Base-by-base conservation (phyloP, 2,888 invertebrate genomes). In the Cryptophagus acutangulus region DNA sequence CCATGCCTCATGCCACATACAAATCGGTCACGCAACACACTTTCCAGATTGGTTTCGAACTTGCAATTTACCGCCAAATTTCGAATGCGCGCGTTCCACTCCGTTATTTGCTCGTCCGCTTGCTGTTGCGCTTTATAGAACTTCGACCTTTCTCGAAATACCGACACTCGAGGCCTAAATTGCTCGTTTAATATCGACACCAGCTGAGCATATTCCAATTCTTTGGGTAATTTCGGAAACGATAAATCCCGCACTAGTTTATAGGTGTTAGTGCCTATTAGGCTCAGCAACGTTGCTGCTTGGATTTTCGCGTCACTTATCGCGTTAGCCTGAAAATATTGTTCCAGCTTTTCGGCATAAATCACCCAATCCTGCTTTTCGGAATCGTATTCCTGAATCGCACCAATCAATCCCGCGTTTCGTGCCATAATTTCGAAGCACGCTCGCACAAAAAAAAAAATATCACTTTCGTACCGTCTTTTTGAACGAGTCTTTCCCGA, bases 41-140 rank as follows among this genome's bases (percentile, higher is more conserved):
- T 33, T 24, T 41, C 33, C 33, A 46, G 38, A 2, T 2, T 13
- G 9, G 28, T 37, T 2, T 38, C 40, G 40, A 46, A 49, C 16
- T 44, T 40, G 25, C 49, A 49, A 15, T 45, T 26, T 2, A 38
- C 40, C 5, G 49, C 45, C 34, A 43, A 38, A 24, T 37, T 41
- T 12, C 40, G 33, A 2, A 48, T 9, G 9, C 37, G 17, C 3
- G 40, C 36, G 34, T 41, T 46, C 17, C 33, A 45, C 34, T 43
- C 42, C 20, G 40, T 34, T 9, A 47, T 29, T 2, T 28, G 15
- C 34, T 45, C 42, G 30, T 36, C 30, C 17, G 40, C 33, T 12
- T 18, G 18, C 18, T 48, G 47, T n/a, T 30, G 18, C 15, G 37
- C n/a, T 9, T 38, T 41, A 17, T 45, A 47, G 25, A 49, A 49